Base-by-base conservation (phyloP, 53 echinoderm and acorn worm species). In the Antedon mediterranea region DNA sequence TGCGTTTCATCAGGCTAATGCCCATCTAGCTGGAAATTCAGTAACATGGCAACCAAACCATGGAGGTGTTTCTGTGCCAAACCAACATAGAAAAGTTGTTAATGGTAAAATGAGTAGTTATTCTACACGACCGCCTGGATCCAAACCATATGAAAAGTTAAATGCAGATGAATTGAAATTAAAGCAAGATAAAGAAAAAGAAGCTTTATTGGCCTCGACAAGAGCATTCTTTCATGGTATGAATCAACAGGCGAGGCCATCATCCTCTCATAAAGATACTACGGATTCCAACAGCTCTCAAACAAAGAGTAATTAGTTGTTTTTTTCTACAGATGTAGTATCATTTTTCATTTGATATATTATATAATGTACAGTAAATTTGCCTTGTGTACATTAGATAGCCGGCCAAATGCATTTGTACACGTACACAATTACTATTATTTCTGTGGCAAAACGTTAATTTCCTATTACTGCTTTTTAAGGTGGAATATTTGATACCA, bases 221-320 rank as follows among this genome's bases (percentile, higher is more conserved):
- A 94, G 90, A 78, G 90, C 90, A 57, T 94, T 88, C 85, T 94
- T 94, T 44, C 75, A 80, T 37, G 44, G 79, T 13, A 34, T 81
- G 15, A 72, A 82, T 23, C 57, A 57, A 23, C 57, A 57, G 57
- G 11, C 37, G 4, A 57, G 57, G 57, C 2, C 57, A 57, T 57
- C 57, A 11, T 8, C 57, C 11, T 23, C 57, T 57, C 9, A 26
- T 57, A 57, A 57, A 57, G 57, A 57, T 57, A 2, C 57, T 6
- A 23, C 23, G 2, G 57, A 57, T 57, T 57, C 57, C 11, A 57
- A 57, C 9, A 2, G 57, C 23, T 18, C 57, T 23, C 20, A 57
- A 18, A 8, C 20, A 57, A 57, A 57, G 23, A 57, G 57, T 23
- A 57, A 23, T 57, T 11, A 57, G 4, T 37, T 37, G 37, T 37